Base-by-base conservation (phyloP, 1,140 invertebrate genomes). In the Dendrolimus punctatus region DNA sequence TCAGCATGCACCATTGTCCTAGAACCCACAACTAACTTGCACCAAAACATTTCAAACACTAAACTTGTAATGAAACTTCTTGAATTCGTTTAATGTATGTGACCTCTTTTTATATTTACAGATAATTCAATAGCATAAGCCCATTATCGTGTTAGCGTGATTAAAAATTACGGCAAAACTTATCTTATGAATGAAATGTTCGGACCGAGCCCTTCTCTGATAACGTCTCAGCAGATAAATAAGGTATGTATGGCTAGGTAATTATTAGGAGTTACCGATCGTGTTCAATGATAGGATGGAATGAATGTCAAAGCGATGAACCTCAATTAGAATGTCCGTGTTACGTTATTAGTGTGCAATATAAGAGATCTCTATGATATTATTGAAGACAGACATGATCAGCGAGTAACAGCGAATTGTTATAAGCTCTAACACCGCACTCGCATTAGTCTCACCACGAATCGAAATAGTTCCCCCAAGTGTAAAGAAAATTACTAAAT, bases 261-360 rank as follows among this genome's bases (percentile, higher is more conserved):
- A 76, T 80, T 80, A 83, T 74, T 78, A 76, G 71, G 73, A 55
- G 81, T 82, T 79, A 78, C 73, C 71, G 73, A 81, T 82, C 75
- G 70, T 71, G 68, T 73, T 68, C 70, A 67, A 79, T 85, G 79
- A 81, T 80, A 75, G 72, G 67, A 86, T 86, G 76, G 68, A 72
- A 84, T 83, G 80, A 86, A 83, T 84, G 83, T 83, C 80, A 86
- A 86, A 86, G 83, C 83, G 78, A 84, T 86, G 83, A 81, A 80
- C 78, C 82, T 85, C 81, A 83, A 83, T 81, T 84, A 82, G 72
- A 85, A 84, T 80, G 79, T 83, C 73, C 72, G 79, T 86, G 80
- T 83, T 81, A 79, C 76, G 76, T 78, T 84, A 86, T 86, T 80
- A 78, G 69, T 74, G 80, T 80, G 78, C 78, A 79, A 75, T 77